phyloP scores from a whole-genome alignment of 1,140 invertebrate species.

The Lepidurus arcticus region DNA sequence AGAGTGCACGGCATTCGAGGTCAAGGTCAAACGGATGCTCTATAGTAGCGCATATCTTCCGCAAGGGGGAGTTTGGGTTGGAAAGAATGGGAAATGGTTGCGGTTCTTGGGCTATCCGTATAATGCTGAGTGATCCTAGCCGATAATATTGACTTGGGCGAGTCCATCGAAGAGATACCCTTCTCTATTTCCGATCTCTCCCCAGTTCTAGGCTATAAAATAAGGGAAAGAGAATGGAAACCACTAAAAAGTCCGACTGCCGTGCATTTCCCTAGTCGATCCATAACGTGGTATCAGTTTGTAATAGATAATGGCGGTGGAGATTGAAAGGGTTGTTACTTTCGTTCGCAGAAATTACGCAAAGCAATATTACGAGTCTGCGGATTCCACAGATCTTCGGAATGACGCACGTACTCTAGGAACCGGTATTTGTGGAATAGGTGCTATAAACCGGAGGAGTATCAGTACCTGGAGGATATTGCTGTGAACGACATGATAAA shows the following conservation, averaged over 20 bases:
- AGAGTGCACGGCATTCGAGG: background rate
- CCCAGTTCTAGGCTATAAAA: background rate
- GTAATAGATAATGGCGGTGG: no score
- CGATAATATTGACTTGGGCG: background rate
- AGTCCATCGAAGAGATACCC: background rate
- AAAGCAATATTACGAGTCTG: no score
- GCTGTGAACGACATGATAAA: no score
- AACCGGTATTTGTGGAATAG: no score
- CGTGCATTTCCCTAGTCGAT: background rate
- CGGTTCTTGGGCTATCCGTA: background rate
- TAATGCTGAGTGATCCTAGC: background rate
- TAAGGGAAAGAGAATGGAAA: background rate
- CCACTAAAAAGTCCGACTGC: background rate
- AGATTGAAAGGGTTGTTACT: no score
- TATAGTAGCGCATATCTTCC: background rate
- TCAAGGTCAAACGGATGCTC: background rate
- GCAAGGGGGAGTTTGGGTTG: no score
- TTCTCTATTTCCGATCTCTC: constrained; percentile 10
- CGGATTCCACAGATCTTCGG: no score
- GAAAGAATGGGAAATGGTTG: no score
- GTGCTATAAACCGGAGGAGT: no score
- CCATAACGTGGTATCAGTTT: background rate
- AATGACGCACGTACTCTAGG: no score
- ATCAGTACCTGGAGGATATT: no score
- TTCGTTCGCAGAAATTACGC: no score